These are phyloP conservation scores for Ichneumoninae sp. DNA, from an alignment of 2,888 invertebrate genomes.

Conservation along the genomic window DNA sequence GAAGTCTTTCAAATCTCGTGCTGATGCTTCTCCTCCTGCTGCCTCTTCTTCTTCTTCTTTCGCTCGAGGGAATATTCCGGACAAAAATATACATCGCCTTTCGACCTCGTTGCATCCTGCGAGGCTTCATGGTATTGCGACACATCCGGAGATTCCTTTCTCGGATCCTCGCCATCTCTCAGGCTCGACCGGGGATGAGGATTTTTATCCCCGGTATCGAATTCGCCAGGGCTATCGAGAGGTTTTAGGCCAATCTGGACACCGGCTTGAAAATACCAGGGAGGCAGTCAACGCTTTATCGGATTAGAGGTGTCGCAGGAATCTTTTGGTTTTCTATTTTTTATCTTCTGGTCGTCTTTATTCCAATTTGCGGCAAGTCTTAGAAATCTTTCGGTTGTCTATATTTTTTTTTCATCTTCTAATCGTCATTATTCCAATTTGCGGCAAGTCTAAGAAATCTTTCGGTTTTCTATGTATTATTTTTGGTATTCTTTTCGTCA, in stretches of 20 bases:
- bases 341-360: too few species aligned
- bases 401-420: too few species aligned
- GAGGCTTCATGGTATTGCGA: constrained; percentile 49
- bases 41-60: not conserved
- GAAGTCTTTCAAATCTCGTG: constrained; percentile 64
- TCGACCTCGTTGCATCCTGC: constrained; percentile 32
- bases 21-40: constrained; percentile 9
- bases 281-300: not conserved
- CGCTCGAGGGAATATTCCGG: constrained; percentile 30
- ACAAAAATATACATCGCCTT: constrained; percentile 32
- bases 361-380: too few species aligned
- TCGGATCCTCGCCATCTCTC: constrained; percentile 10
- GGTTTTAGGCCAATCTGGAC: not conserved
- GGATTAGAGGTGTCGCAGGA: not conserved
- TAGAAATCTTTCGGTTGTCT: too few species aligned
- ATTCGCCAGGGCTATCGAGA: not conserved
- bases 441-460: too few species aligned
- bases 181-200: not conserved
- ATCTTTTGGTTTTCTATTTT: not conserved
- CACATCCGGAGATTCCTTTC: constrained; percentile 47
- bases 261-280: not conserved
- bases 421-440: too few species aligned
- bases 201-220: constrained; percentile 8
- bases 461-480: too few species aligned
- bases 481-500: too few species aligned